These are phyloP conservation scores for Gnathonemus longibarbis DNA, from an alignment of 2,113 vertebrate species.

Conservation along the genomic window DNA sequence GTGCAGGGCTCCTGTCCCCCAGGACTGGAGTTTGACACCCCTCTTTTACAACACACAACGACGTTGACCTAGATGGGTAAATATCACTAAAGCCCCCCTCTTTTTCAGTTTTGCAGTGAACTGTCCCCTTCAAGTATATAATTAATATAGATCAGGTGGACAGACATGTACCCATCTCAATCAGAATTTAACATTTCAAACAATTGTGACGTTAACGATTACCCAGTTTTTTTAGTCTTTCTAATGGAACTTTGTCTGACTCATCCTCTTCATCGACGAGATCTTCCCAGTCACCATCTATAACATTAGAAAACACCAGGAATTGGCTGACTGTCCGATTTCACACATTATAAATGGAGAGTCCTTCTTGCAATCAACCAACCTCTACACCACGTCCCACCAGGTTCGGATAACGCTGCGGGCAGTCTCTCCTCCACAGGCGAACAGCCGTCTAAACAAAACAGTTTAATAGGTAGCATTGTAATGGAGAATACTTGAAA, in stretches of 20 bases:
- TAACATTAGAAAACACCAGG: constrained; percentile 14
- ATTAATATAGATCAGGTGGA: not conserved
- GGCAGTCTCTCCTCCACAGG: constrained; percentile 26
- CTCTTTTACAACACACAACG: too few relatives aligned
- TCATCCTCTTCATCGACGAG: constrained; percentile 69
- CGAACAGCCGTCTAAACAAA: constrained; percentile 44
- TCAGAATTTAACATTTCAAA: not conserved
- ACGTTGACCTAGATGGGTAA: too few relatives aligned
- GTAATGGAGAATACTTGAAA: not conserved
- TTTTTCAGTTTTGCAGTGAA: too few relatives aligned
- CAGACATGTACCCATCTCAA: not conserved
- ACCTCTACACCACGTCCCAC: not conserved
- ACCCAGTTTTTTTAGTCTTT: constrained; percentile 76
- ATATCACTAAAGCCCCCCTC: too few relatives aligned
- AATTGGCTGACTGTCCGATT: not conserved
- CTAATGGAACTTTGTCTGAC: constrained; percentile 70
- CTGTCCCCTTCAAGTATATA: not conserved
- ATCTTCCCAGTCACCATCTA: constrained; percentile 57
- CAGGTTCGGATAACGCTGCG: not conserved
- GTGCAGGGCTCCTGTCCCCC: too few relatives aligned
- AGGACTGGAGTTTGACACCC: too few relatives aligned
- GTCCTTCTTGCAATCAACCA: not conserved
- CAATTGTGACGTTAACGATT: constrained; percentile 21
- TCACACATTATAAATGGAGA: not conserved
- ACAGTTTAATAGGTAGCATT: not conserved